A percentile compares a stretch with the other conserved stretches of the same genome.
Conservation (phyloP, 1,140 invertebrate genomes). For the Panonychus citri region DNA sequence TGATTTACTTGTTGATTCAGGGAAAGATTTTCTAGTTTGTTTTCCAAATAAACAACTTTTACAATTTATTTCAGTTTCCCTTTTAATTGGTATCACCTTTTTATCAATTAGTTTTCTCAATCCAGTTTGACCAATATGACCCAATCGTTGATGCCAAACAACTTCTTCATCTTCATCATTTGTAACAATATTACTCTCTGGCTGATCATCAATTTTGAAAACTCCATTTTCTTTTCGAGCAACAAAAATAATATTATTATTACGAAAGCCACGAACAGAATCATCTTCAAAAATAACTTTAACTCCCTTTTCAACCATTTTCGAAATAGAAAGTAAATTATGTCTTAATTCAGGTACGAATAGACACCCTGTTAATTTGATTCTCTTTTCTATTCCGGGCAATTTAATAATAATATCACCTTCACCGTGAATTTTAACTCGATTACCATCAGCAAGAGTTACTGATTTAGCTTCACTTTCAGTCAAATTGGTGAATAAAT, state of each 20-base stretch:
- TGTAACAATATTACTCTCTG: not conserved
- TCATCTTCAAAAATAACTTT: not conserved
- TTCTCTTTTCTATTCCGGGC: not conserved
- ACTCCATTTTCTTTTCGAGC: not conserved
- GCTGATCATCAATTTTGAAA: too few relatives aligned
- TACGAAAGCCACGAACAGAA: not conserved
- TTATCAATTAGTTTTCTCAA: not conserved
- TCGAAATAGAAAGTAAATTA: not conserved
- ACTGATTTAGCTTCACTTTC: not conserved
- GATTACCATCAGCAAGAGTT: not conserved
- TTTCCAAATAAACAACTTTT: not conserved
- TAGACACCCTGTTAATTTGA: not conserved
- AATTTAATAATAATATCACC: not conserved
- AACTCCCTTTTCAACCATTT: not conserved
- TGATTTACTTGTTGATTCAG: not conserved
- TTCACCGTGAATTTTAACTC: not conserved
- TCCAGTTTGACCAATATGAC: not conserved
- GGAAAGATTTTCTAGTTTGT: not conserved
- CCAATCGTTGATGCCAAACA: slow-evolving; percentile 6
- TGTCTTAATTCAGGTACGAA: not conserved
- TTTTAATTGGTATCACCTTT: not conserved
- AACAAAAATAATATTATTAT: not conserved
- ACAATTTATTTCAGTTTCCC: too few relatives aligned
- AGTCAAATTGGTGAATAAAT: not conserved
- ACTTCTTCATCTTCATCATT: not conserved